Evolutionary conservation across 1,140 invertebrate species (phyloP), one percentile per base, ranked within the genome.

Genomic region (Archivesica marissinica): DNA sequence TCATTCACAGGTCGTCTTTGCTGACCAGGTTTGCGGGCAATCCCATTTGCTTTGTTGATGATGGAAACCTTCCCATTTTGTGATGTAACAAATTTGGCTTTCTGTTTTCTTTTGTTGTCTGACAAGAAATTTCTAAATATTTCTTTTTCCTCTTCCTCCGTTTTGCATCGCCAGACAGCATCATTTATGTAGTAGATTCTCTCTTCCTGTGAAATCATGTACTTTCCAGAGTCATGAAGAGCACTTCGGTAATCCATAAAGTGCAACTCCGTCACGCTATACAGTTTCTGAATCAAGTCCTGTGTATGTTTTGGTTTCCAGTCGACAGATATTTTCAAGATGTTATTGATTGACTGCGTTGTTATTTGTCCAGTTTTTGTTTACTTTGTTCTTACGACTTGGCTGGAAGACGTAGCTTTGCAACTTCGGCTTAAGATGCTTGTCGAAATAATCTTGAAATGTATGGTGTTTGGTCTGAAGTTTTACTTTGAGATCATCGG

Each of bases 331-430:
- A 64, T 6, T 47, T 64, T 64, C 9, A 64, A 33, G 15, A 79
- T 47, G 23, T 66, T 64, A 33, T 66, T 79, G 2, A 79, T 79
- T 0, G 56, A 64, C 76, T 17, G 56, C 76, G 28, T 79, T 66
- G 35, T 61, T 64, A 25, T 79, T 79, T 47, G 76, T 79, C 76
- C 76, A 79, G n/a, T 79, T 79, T 30, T 56, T 39, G 30, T 66
- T 30, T 0, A 15, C 28, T 20, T 56, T 35, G 17, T 30, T 39
- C 33, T 56, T 76, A 13, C 50, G 15, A 15, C 47, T 39, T 4
- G 52, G 50, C 15, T 56, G 1, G 20, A 76, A 59, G 3, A 76
- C 50, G 25, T 41, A 39, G 0, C 41, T 59, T 1, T 39, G 2
- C 23, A 59, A 23, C 41, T 28, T 23, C 6, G 54, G 33, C 59